A percentile compares a stretch with the other conserved stretches of the same genome.
Evolutionary conservation across 30 jellyfish, hydroid and myxozoan genomes (phyloP).

Genomic region (Nemopilema nomurai): DNA sequence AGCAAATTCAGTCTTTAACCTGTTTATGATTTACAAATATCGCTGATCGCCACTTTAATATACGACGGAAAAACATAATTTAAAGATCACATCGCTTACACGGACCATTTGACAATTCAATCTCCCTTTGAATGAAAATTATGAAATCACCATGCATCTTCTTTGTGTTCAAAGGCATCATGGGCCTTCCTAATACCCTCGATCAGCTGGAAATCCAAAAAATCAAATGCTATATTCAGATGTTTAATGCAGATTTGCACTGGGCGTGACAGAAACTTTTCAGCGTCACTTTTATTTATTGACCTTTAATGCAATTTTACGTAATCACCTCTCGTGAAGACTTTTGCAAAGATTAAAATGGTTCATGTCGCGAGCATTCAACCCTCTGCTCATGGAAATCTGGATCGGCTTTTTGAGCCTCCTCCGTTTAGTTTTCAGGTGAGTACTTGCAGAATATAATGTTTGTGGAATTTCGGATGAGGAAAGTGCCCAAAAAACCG

Average conservation of each 20-base stretch:
- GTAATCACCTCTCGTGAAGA: not conserved
- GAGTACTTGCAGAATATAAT: no score
- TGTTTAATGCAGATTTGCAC: not conserved
- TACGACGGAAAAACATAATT: not conserved
- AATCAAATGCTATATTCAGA: not conserved
- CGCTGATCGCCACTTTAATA: not conserved
- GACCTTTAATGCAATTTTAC: not conserved
- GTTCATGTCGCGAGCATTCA: no score
- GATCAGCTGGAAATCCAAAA: not conserved
- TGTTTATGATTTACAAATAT: no score
- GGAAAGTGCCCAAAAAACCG: no score
- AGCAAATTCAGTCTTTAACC: no score
- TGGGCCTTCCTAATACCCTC: not conserved
- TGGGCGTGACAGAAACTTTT: not conserved
- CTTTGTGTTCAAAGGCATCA: not conserved
- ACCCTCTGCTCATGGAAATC: no score
- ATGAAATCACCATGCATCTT: not conserved
- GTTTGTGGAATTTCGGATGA: no score
- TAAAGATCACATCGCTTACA: not conserved
- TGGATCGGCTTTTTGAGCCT: no score
- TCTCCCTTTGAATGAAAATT: not conserved
- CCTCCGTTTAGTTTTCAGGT: no score
- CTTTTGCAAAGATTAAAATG: not conserved
- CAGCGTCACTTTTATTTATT: not conserved
- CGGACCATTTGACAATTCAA: not conserved